Evolutionary conservation across 2,113 vertebrate species (phyloP), one percentile per base, ranked within the genome.

Genomic region (Notarius quadriscutis): DNA sequence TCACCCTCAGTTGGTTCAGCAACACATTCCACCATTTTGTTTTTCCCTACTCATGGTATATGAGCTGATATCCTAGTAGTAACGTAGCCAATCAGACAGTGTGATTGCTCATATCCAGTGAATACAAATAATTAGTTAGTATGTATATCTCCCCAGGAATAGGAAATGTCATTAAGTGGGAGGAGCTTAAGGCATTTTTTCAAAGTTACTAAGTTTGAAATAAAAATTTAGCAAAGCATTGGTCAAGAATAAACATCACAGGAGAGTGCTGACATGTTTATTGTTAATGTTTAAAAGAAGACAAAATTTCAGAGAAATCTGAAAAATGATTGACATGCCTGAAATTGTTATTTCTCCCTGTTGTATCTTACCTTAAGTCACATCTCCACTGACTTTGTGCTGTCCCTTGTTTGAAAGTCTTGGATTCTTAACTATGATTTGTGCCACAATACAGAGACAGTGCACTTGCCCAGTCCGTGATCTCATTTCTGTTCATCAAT

Each of bases 401-500:
- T 57, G 51, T 51, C 77, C 77, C 51, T 27, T 14, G 0, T 25
- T 25, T 58, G n/a, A 80, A 11, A 58, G 17, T 18, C 53, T 8
- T 17, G n/a, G 12, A 58, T 57, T 58, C 53, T 57, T 80, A 27
- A 1, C 14, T 7, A 80, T 58, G 77, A 58, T 80, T 58, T 80
- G 51, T 80, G 53, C 10, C 7, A 9, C 27, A 57, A 20, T 80
- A 34, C n/a, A 51, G 48, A 50, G 18, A 75, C 7, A 34, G 48
- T 72, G 12, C 50, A 78, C 75, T 41, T 7, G 51, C 15, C 78
- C 20, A 27, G n/a, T 80, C 78, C 5, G 78, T 80, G 78, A 58
- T 80, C n/a, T 80, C 27, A 18, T 80, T 58, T 80, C 25, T 80
- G n/a, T 34, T 57, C 57, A 81, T 81, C 55, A 25, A 60, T 81